phyloP scores from a whole-genome alignment of 2,888 invertebrate genomes.

The Synergus gifuensis region DNA sequence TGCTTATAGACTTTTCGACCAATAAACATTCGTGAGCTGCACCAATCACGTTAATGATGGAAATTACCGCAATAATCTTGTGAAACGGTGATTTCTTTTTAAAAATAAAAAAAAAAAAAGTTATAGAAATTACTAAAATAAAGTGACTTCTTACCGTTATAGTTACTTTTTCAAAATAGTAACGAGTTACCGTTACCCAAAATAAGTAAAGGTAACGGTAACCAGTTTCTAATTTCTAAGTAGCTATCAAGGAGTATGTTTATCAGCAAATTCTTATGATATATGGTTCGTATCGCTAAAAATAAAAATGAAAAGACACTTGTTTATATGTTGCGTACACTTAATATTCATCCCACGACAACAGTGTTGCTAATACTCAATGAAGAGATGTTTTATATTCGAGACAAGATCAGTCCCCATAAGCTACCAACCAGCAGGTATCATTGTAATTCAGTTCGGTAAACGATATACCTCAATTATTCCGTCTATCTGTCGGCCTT shows the following conservation, averaged over 20 bases:
- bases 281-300: neutral
- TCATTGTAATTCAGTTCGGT: slow-evolving; percentile 52
- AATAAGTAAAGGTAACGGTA: neutral
- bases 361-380: slow-evolving; percentile 20
- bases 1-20: too few relatives aligned
- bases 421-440: slow-evolving; percentile 46
- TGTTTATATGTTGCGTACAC: neutral
- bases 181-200: neutral
- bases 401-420: slow-evolving; percentile 38
- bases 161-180: too few relatives aligned
- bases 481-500: slow-evolving; percentile 46
- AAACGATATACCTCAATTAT: slow-evolving; percentile 52
- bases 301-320: slow-evolving; percentile 17
- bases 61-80: too few relatives aligned
- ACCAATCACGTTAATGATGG: too few relatives aligned
- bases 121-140: neutral
- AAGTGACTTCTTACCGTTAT: neutral
- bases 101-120: too few relatives aligned
- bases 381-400: slow-evolving; percentile 41
- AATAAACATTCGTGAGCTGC: too few relatives aligned
- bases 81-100: too few relatives aligned
- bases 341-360: slow-evolving; percentile 26
- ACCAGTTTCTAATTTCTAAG: neutral
- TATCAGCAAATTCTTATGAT: neutral
- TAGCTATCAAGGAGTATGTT: neutral